These are phyloP conservation scores for Pollenia amentaria DNA, from an alignment of 2,888 invertebrate species.

Conservation along the genomic window DNA sequence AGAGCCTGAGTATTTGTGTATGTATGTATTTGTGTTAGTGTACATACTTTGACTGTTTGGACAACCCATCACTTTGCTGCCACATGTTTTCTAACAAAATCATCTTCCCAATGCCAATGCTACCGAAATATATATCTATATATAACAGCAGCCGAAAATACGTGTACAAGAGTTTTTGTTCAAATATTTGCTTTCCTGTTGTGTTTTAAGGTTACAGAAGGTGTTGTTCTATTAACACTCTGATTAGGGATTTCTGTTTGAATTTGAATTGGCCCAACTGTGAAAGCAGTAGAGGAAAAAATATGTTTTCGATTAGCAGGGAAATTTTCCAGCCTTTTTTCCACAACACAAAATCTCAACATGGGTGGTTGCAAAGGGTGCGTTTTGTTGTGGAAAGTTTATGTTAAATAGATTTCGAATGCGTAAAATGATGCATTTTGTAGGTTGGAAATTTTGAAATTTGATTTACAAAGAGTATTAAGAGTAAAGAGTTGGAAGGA, in stretches of 20 bases:
- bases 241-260: constrained; percentile 69
- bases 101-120: not conserved
- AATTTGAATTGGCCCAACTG: constrained; percentile 59
- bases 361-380: constrained; percentile 61
- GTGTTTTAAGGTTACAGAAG: constrained; percentile 63
- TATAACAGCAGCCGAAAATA: no score
- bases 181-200: constrained; percentile 55
- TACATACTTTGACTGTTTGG: constrained; percentile 41
- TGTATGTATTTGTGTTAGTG: not conserved
- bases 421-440: not conserved
- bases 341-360: constrained; percentile 15
- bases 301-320: constrained; percentile 70
- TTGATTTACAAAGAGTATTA: constrained; percentile 5
- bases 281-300: constrained; percentile 34
- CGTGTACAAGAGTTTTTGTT: constrained; percentile 26
- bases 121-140: no score
- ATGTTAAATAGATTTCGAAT: constrained; percentile 19
- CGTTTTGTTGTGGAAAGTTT: constrained; percentile 55
- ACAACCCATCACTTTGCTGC: constrained; percentile 59
- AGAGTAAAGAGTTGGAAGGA: not conserved
- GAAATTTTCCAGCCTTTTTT: constrained; percentile 68
- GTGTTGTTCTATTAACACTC: constrained; percentile 72
- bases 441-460: constrained; percentile 26
- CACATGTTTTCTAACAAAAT: constrained; percentile 65
- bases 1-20: not conserved